A percentile compares a stretch with the other conserved stretches of the same genome.
Evolutionary conservation across 2,113 vertebrate genomes (phyloP).

Genomic region (Regulus satrapa): DNA sequence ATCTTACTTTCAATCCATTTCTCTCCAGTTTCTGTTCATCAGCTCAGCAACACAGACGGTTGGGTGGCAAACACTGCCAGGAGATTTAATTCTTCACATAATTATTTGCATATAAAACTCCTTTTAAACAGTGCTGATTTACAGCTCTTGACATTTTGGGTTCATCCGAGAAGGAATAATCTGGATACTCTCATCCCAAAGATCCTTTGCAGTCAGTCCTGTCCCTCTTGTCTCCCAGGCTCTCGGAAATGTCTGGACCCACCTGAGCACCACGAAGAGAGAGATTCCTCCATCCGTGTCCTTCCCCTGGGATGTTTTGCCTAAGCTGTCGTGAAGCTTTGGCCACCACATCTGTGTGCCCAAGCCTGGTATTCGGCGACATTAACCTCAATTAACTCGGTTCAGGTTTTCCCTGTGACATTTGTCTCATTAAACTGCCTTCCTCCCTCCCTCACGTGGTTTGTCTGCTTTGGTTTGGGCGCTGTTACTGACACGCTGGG

Average conservation of each 20-base stretch:
- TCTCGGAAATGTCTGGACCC: not conserved
- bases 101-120: not conserved
- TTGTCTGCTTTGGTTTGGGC: not conserved
- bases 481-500: accelerated
- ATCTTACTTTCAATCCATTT: not conserved
- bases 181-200: not conserved
- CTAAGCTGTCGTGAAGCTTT: not conserved
- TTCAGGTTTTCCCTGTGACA: not conserved
- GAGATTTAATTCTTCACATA: not conserved
- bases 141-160: not conserved
- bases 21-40: not conserved
- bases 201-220: not conserved
- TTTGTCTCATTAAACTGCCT: slow-evolving; percentile 10
- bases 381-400: not conserved
- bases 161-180: not conserved
- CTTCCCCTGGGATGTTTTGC: not conserved
- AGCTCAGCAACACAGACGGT: not conserved
- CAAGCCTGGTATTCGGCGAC: not conserved
- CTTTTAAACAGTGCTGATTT: not conserved
- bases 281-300: not conserved
- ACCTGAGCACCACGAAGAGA: not conserved
- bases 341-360: not conserved
- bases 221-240: not conserved
- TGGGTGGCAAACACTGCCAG: not conserved
- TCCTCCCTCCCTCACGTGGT: not conserved